Base-by-base conservation (phyloP, 2,797 vertebrate species). In the Notoglanidium macrostoma region DNA sequence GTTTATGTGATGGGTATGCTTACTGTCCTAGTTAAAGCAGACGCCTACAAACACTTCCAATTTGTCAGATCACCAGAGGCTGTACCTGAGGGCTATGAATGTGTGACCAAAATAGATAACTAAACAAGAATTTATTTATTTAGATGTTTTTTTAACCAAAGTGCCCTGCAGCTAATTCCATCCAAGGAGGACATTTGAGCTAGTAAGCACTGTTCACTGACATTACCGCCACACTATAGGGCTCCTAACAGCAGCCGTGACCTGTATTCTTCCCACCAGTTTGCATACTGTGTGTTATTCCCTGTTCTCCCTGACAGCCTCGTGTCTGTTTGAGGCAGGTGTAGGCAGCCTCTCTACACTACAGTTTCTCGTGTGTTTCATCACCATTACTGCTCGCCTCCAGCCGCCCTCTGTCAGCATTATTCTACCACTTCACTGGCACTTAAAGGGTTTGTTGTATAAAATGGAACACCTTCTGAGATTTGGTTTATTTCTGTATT, bases 301-400 rank as follows among this genome's bases (percentile, higher is more conserved):
- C 21, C 72, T 85, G 12, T 73, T 88, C 63, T 72, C 46, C 81
- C 51, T 40, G 57, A n/a, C 72, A 87, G 83, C 32, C 21, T 26
- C 79, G 59, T 85, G 74, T 76, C 44, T 81, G 65, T 79, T 77
- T 73, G 73, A 83, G 61, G 26, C 46, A 87, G 85, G 87, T 74
- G 59, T 68, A 87, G 70, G 63, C 72, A 87, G 61, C n/a, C 67
- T 63, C 29, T 86, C 54, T 76, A 77, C 59, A 17, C 84, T 73
- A 83, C 29, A 7, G 35, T 91, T 91, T 87, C 77, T 21, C 79
- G 76, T 82, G 57, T 79, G 80, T 90, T 88, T 90, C 90, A 89
- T 89, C 89, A 90, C 29, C 70, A 86, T 26, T 19, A 65, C 49
- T 80, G 61, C 83, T 79, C 17, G 35, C 73, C 65, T 84, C 65